A percentile compares a stretch with the other conserved stretches of the same genome.
phyloP scores from a whole-genome alignment of 2,888 invertebrate genomes.

The Odontocerum albicorne region DNA sequence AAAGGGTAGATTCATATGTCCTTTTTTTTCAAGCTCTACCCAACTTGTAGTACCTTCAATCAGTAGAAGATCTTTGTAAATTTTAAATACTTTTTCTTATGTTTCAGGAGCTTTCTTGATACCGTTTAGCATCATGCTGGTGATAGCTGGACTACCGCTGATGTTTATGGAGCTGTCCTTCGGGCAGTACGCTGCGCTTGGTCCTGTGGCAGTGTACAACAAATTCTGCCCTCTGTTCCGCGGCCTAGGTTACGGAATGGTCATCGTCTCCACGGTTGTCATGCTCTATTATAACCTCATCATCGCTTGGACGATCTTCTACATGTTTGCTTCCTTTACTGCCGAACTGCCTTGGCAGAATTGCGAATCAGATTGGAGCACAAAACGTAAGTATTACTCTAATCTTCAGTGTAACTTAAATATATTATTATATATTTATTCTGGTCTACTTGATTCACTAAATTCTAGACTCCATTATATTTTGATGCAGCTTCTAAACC shows the following conservation, averaged over 20 bases:
- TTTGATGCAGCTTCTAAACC: no score
- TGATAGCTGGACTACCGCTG: constrained; percentile 77
- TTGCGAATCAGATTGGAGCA: constrained; percentile 72
- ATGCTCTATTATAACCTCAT: constrained; percentile 78
- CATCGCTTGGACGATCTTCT: constrained; percentile 78
- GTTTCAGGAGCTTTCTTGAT: constrained; percentile 76
- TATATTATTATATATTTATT: no score
- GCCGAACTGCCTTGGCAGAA: constrained; percentile 71
- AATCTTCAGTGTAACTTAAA: no score
- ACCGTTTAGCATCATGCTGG: constrained; percentile 79
- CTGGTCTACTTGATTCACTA: no score
- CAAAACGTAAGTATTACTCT: constrained; percentile 57
- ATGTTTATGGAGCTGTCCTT: constrained; percentile 86
- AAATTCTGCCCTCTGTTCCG: constrained; percentile 77
- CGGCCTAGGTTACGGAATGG: constrained; percentile 75
- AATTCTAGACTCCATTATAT: no score
- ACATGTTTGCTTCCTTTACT: constrained; percentile 69
- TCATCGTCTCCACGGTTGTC: constrained; percentile 72
- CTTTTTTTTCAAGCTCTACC: no score
- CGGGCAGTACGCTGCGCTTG: constrained; percentile 78
- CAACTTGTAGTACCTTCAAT: no score
- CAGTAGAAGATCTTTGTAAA: no score
- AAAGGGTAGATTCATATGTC: no score
- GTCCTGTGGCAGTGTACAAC: constrained; percentile 79
- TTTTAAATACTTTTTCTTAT: constrained; percentile 3